Percentiles rank a stretch among this genome's conserved stretches.
Evolutionary conservation across 2,888 invertebrate species (phyloP).

Genomic region (Amphimallon solstitiale): DNA sequence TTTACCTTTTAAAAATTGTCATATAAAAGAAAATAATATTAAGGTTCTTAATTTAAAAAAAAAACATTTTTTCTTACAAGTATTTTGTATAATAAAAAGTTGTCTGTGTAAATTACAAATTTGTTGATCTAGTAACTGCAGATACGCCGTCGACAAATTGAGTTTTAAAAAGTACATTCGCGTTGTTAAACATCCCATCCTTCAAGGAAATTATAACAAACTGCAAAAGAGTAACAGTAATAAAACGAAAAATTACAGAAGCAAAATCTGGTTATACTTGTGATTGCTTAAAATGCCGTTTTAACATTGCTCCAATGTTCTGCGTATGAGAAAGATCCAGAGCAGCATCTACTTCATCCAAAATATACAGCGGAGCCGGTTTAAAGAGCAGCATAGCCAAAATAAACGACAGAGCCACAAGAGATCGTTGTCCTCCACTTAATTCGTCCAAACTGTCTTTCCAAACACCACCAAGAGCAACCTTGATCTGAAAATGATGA

Average conservation of each 20-base stretch:
- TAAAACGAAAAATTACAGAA: not conserved
- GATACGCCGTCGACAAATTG: slow-evolving; percentile 96
- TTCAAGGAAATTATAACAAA: slow-evolving; percentile 98
- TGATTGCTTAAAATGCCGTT: slow-evolving; percentile 87
- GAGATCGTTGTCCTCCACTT: slow-evolving; percentile 95
- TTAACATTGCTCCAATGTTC: slow-evolving; percentile 97
- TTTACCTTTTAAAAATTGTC: too few relatives aligned
- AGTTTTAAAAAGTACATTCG: slow-evolving; percentile 95
- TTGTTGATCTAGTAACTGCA: slow-evolving; percentile 76
- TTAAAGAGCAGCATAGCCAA: slow-evolving; percentile 96
- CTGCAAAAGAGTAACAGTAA: slow-evolving; percentile 67
- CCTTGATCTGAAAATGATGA: slow-evolving; percentile 69
- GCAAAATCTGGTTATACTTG: slow-evolving; percentile 67
- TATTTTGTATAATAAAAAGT: not conserved
- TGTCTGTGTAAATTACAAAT: slow-evolving; percentile 33
- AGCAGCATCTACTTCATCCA: slow-evolving; percentile 99
- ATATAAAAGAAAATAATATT: too few relatives aligned
- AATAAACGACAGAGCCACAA: slow-evolving; percentile 95
- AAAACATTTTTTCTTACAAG: too few relatives aligned
- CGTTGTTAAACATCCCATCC: slow-evolving; percentile 99
- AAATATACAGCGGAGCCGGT: slow-evolving; percentile 97
- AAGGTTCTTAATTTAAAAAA: too few relatives aligned
- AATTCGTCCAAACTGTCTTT: slow-evolving; percentile 96
- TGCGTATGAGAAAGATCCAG: slow-evolving; percentile 98
- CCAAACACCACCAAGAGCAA: slow-evolving; percentile 93